These are phyloP conservation scores for Rafetus swinhoei DNA, from an alignment of 2,113 vertebrate species.

Conservation along the genomic window DNA sequence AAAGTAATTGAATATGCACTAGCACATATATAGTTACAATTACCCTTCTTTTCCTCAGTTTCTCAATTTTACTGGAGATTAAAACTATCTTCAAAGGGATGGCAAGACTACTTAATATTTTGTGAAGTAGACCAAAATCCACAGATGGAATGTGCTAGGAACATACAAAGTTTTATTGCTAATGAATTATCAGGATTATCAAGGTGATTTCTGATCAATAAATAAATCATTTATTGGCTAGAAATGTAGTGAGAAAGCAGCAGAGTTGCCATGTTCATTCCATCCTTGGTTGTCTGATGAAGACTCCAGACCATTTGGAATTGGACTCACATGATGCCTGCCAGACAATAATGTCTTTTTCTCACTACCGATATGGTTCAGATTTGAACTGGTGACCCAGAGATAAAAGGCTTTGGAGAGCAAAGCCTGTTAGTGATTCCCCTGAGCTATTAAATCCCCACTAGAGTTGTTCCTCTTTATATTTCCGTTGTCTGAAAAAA, in stretches of 20 bases:
- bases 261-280: background rate
- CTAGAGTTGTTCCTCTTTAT: background rate
- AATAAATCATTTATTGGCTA: background rate
- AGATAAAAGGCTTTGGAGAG: background rate
- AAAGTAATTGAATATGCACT: too few relatives aligned
- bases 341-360: background rate
- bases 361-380: background rate
- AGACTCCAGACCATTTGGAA: background rate
- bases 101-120: background rate
- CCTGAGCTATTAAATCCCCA: fast-evolving
- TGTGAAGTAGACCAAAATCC: background rate
- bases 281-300: background rate
- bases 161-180: background rate
- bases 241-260: background rate
- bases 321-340: fast-evolving
- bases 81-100: background rate
- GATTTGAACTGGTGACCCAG: background rate
- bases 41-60: too few relatives aligned
- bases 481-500: background rate
- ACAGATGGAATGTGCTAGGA: background rate
- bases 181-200: background rate
- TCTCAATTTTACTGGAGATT: background rate
- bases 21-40: too few relatives aligned
- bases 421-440: background rate
- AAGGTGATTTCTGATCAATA: background rate